These are phyloP conservation scores for Microcebus ravelobensis DNA, from an alignment of 2,113 vertebrate species.

Conservation along the genomic window DNA sequence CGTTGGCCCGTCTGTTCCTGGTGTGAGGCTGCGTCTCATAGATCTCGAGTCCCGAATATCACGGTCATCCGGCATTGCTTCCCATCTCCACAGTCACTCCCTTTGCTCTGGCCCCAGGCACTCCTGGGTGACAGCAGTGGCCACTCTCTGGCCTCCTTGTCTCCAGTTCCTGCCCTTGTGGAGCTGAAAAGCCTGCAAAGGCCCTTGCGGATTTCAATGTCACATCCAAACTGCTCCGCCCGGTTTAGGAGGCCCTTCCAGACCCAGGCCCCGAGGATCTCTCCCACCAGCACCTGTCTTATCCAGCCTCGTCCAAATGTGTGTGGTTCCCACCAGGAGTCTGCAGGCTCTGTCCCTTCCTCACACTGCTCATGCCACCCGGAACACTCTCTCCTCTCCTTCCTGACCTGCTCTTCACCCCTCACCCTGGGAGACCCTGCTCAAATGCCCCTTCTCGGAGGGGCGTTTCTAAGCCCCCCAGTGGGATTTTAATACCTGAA, in stretches of 20 bases:
- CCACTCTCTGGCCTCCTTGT: background rate
- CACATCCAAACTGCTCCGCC: background rate
- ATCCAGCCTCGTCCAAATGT: background rate
- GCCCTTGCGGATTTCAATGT: background rate
- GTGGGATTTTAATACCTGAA: too few relatives aligned
- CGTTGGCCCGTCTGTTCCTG: accelerated
- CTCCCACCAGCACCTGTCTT: accelerated
- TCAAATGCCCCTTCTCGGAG: background rate
- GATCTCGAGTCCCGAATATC: accelerated
- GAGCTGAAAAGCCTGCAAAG: background rate
- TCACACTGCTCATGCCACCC: background rate
- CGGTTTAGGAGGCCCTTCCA: background rate
- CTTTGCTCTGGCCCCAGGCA: background rate
- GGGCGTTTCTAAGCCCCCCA: too few relatives aligned
- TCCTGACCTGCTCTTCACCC: too few relatives aligned
- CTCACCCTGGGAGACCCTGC: background rate
- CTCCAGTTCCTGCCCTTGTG: background rate
- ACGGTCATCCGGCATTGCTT: background rate
- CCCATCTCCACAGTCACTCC: background rate
- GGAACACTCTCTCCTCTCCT: background rate
- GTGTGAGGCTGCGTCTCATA: background rate
- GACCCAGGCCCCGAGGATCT: accelerated
- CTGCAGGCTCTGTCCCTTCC: background rate
- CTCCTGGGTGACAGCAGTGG: too few relatives aligned
- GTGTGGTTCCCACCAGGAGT: too few relatives aligned